Conservation (phyloP, 2,888 invertebrate genomes). For the Ophion ventricosus region DNA sequence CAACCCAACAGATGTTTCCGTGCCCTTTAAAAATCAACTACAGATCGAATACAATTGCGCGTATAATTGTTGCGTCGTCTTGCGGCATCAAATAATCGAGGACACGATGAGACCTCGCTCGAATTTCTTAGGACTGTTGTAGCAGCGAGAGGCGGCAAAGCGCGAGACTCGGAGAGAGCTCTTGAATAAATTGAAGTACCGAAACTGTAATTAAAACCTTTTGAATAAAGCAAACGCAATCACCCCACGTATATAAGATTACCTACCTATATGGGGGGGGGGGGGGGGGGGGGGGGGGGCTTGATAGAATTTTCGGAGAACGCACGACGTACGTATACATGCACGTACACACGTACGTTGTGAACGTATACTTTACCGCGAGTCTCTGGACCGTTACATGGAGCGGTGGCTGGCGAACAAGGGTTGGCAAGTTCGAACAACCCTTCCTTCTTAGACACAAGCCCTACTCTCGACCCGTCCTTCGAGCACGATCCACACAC, state of each 20-base stretch:
- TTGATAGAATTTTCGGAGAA: constrained; percentile 69
- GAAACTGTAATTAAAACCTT: constrained; percentile 79
- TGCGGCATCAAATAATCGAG: constrained; percentile 16
- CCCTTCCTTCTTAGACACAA: constrained; percentile 80
- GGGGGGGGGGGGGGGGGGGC: constrained; percentile 75
- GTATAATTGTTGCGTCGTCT: neutral
- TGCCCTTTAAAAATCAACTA: neutral
- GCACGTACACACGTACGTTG: constrained; percentile 24
- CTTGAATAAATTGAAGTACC: constrained; percentile 60
- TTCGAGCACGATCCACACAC: constrained; percentile 58
- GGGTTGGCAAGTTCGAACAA: constrained; percentile 68
- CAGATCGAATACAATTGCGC: neutral
- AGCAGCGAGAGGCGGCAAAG: constrained; percentile 32
- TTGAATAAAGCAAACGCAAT: constrained; percentile 82
- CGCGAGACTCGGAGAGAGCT: constrained; percentile 30
- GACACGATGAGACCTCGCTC: neutral
- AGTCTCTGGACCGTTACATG: constrained; percentile 55
- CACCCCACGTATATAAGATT: constrained; percentile 61
- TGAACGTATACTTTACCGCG: constrained; percentile 33
- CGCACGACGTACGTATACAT: constrained; percentile 43
- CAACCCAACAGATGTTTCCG: too few species aligned
- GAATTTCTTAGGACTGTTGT: constrained; percentile 13
- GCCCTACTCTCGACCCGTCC: constrained; percentile 69
- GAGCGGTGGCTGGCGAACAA: constrained; percentile 46
- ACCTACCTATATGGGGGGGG: constrained; percentile 70